A percentile compares a stretch with the other conserved stretches of the same genome.
phyloP scores from a whole-genome alignment of 2,113 vertebrate genomes.

The Megaceryle torquata region DNA sequence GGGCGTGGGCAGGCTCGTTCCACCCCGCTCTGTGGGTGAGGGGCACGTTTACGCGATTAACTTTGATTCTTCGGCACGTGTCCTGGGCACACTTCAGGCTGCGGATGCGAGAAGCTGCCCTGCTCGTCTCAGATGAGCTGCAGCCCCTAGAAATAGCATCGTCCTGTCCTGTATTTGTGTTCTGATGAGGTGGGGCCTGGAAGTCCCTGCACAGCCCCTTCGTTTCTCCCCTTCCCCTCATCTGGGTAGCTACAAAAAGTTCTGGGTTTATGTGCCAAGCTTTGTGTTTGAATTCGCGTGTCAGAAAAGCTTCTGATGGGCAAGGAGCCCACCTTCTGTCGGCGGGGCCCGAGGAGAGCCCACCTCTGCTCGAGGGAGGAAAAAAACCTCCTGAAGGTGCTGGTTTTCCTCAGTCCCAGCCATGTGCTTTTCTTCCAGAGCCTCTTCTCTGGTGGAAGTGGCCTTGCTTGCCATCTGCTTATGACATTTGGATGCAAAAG shows the following conservation, averaged over 20 bases:
- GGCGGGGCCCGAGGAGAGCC: not conserved
- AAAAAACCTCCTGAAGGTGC: not conserved
- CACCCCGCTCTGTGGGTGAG: not conserved
- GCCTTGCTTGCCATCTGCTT: fast-evolving
- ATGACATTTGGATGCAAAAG: not conserved
- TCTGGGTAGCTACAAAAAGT: fast-evolving
- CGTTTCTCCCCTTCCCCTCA: not conserved
- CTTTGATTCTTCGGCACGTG: not conserved
- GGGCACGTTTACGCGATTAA: not conserved
- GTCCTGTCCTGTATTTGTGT: fast-evolving
- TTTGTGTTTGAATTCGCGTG: not conserved
- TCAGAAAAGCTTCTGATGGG: fast-evolving
- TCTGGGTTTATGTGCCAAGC: not conserved
- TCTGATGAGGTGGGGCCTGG: not conserved
- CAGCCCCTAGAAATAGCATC: not conserved
- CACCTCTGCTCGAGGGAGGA: not conserved
- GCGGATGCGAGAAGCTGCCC: not conserved
- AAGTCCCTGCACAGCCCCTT: not conserved
- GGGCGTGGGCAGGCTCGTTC: not conserved
- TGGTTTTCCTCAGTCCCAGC: not conserved
- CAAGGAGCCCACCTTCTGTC: not conserved
- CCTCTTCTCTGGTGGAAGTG: not conserved
- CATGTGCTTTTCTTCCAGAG: not conserved
- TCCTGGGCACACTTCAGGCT: not conserved
- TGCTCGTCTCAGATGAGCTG: not conserved